Base-by-base conservation (phyloP, 30 jellyfish, hydroid and myxozoan genomes). In the Haliclystus octoradiatus region DNA sequence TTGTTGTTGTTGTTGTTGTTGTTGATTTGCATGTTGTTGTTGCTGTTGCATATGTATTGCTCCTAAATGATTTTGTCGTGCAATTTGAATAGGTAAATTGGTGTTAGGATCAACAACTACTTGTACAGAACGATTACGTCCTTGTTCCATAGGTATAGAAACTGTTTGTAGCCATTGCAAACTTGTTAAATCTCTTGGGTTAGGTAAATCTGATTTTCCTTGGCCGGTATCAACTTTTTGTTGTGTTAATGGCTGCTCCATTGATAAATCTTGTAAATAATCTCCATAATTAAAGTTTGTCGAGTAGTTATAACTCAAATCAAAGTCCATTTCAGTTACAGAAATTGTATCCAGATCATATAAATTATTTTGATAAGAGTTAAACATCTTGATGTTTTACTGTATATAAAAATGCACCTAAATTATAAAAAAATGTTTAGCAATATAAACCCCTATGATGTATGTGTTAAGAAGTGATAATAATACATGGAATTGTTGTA, bases 61-160 rank as follows among this genome's bases (percentile, higher is more conserved):
- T 26, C 46, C 69, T 1, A 61, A 12, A 9, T 73, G 84, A 51
- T 80, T 85, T 63, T 81, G 57, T 24, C 84, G 53, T 28, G 96
- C 71, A 31, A 73, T 70, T 46, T 86, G 96, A 23, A 86, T 93
- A 1, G 96, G 96, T 63, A 86, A 49, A 66, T 86, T 79, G 74
- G 96, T 86, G 76, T 86, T 86, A 5, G 96, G 96, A 31, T 86
- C 96, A 1, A 86, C 96, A 93, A 86, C 78, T 28, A 86, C 62
- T 73, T 88, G 91, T 63, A 86, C 84, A 30, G 96, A 66, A 62
- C 86, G 72, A n/a, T 68, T 65, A 25, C 82, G 82, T 13, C 68
- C 77, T 50, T 86, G 96, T 33, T 86, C 96, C 2, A 78, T 78
- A 31, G 91, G 96, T 70, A 86, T 26, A 5, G 93, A 82, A 23